These are phyloP conservation scores for Agelastica alni DNA, from an alignment of 2,888 invertebrate species.

Conservation along the genomic window DNA sequence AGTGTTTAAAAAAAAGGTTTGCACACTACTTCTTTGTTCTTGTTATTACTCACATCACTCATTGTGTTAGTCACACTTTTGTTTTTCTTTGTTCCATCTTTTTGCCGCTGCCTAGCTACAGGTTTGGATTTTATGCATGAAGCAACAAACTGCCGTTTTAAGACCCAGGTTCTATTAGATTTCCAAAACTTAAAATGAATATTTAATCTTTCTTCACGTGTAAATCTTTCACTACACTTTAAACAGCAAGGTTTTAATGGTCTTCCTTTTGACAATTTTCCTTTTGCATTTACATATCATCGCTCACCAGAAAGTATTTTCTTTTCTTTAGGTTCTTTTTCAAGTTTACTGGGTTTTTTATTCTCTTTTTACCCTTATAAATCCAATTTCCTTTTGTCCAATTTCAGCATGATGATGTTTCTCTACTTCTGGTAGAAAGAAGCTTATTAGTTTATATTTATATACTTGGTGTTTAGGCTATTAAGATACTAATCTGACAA, in stretches of 20 bases:
- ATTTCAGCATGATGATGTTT: too few species aligned
- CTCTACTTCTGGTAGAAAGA: too few species aligned
- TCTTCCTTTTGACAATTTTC: neutral
- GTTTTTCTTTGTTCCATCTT: neutral
- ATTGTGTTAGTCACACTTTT: neutral
- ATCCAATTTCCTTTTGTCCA: too few species aligned
- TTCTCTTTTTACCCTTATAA: too few species aligned
- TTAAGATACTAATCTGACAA: too few species aligned
- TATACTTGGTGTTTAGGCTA: too few species aligned
- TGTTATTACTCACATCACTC: too few species aligned
- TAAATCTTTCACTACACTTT: neutral
- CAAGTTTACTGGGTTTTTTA: too few species aligned
- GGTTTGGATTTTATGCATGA: slow-evolving; percentile 5
- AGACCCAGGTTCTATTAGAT: too few species aligned
- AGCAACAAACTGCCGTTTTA: neutral
- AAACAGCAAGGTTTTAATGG: neutral
- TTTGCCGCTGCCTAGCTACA: neutral
- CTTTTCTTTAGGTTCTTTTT: too few species aligned
- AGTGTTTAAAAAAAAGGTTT: slow-evolving; percentile 1
- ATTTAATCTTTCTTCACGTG: neutral
- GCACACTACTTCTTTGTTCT: slow-evolving; percentile 4
- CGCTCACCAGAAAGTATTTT: too few species aligned
- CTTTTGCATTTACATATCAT: neutral
- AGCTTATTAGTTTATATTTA: too few species aligned
- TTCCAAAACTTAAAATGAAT: neutral